phyloP scores from a whole-genome alignment of 1,140 invertebrate genomes.

The Hesperophylax magnus region DNA sequence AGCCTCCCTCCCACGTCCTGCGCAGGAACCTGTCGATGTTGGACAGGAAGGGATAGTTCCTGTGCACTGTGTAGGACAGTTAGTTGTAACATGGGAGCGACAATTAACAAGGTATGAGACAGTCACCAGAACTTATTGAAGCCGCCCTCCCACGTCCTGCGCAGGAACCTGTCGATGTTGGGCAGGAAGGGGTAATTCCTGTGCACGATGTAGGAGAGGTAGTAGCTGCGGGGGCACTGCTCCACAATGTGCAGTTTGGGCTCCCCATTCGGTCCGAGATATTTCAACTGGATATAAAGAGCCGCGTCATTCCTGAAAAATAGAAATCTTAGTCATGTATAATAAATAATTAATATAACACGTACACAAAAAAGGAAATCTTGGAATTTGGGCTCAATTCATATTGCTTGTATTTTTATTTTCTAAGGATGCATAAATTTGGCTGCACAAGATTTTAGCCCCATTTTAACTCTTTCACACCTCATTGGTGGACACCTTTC shows the following conservation, averaged over 20 bases:
- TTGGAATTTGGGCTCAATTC: too few species aligned
- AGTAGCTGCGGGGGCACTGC: constrained; percentile 65
- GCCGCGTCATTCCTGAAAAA: constrained; percentile 56
- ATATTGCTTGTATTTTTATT: too few species aligned
- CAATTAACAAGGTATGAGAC: not conserved
- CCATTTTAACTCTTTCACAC: too few species aligned
- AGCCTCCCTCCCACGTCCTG: too few species aligned
- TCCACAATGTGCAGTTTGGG: constrained; percentile 63
- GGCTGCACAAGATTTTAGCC: too few species aligned
- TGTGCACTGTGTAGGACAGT: constrained; percentile 61
- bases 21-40: constrained; percentile 56
- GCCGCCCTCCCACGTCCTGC: constrained; percentile 49
- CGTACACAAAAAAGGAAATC: too few species aligned
- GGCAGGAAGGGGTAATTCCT: constrained; percentile 58
- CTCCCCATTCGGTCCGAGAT: constrained; percentile 53
- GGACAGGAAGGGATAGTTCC: constrained; percentile 57
- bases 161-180: constrained; percentile 56
- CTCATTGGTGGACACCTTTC: too few species aligned
- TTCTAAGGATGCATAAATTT: too few species aligned
- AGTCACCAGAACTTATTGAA: constrained; percentile 49
- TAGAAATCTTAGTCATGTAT: not conserved
- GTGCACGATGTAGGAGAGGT: constrained; percentile 62
- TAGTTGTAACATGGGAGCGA: constrained; percentile 59
- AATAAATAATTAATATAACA: too few species aligned
- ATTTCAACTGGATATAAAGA: constrained; percentile 52